Conservation (phyloP, 2,113 vertebrate genomes). For the Tupaia tana region DNA sequence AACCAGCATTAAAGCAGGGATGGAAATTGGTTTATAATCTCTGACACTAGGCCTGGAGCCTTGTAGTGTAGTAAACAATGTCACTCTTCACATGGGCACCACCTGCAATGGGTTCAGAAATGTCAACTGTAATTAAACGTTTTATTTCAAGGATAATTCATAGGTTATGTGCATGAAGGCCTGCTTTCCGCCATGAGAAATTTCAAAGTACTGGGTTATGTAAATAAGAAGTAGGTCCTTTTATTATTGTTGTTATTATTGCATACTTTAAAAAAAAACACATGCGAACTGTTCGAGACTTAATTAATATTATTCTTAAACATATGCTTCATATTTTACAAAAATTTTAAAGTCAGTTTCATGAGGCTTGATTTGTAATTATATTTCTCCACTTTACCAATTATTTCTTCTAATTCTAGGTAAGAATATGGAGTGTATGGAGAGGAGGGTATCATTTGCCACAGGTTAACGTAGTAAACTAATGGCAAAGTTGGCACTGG, state of each 20-base stretch:
- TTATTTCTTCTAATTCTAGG: conserved; percentile 17
- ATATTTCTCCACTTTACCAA: conserved; percentile 22
- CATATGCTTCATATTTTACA: conserved; percentile 61
- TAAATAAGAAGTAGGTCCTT: conserved; percentile 77
- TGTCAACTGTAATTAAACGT: conserved; percentile 83
- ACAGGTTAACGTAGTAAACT: not conserved
- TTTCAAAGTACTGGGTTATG: conserved; percentile 63
- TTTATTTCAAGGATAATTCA: conserved; percentile 83
- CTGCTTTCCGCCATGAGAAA: conserved; percentile 74
- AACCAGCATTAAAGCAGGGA: conserved; percentile 77
- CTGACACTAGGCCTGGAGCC: conserved; percentile 74
- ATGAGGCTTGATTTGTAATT: conserved; percentile 40
- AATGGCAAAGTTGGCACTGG: not conserved
- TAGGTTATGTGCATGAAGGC: conserved; percentile 77
- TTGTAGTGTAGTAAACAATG: conserved; percentile 79
- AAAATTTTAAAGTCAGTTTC: conserved; percentile 58
- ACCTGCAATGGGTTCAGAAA: conserved; percentile 79
- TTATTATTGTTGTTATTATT: conserved; percentile 51
- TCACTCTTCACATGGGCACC: conserved; percentile 80
- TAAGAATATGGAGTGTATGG: not conserved
- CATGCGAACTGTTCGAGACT: conserved; percentile 49
- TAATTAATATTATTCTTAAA: conserved; percentile 75
- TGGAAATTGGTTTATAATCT: conserved; percentile 81
- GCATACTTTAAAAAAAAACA: conserved; percentile 54
- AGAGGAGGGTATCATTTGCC: not conserved